Conservation (phyloP, 2,797 vertebrate species). For the Pachyuromys duprasi region DNA sequence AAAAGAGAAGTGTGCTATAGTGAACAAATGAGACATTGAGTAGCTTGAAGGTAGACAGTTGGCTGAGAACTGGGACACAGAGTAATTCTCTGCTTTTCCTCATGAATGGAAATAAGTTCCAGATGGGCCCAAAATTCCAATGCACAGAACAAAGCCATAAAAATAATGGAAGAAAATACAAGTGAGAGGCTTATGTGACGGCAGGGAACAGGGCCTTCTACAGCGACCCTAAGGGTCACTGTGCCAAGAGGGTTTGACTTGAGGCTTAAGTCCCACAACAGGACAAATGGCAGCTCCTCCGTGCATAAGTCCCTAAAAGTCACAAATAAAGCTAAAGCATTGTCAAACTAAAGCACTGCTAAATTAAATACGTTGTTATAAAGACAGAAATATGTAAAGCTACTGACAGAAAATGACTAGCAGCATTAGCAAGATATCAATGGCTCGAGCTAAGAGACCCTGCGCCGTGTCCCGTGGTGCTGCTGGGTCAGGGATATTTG, state of each 20-base stretch:
- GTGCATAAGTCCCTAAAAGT: neutral
- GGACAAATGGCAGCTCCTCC: rapidly evolving
- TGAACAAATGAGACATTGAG: neutral
- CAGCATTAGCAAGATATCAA: neutral
- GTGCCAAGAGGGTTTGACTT: neutral
- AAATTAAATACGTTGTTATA: neutral
- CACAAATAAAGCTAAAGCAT: neutral
- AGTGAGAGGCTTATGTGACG: neutral
- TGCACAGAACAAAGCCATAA: neutral
- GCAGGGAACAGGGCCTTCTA: neutral
- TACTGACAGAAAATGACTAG: neutral
- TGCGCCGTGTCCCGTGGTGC: rapidly evolving
- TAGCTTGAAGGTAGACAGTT: neutral
- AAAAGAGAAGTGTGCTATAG: neutral
- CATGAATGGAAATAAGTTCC: neutral
- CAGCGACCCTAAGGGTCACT: rapidly evolving
- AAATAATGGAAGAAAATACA: neutral
- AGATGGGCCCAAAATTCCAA: neutral
- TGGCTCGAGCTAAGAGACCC: neutral
- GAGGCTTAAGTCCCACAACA: neutral
- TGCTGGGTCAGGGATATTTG: neutral
- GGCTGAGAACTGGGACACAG: neutral
- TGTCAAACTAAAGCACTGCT: no score
- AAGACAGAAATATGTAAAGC: neutral
- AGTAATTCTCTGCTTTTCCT: neutral